Evolutionary conservation across 1,140 invertebrate species (phyloP).

Genomic region (Dysdera silvatica): DNA sequence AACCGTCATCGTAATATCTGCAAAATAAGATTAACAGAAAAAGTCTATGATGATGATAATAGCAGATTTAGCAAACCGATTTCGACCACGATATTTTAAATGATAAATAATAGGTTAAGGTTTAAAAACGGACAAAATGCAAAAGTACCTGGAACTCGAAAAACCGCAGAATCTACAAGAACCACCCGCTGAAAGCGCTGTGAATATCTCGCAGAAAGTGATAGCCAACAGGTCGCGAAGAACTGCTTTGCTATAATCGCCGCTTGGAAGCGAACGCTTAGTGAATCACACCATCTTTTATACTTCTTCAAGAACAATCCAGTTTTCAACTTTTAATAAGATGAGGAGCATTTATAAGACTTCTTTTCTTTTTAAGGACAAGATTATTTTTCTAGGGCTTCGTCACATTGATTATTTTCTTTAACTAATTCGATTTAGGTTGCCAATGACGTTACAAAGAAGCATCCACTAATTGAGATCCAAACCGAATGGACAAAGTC

Average conservation of each 20-base stretch:
- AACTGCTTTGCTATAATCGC: constrained; percentile 30
- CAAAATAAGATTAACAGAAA: background rate
- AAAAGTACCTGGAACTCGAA: constrained; percentile 15
- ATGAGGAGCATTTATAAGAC: constrained; percentile 4
- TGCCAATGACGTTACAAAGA: too few species aligned
- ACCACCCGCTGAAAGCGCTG: constrained; percentile 25
- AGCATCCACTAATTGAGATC: too few species aligned
- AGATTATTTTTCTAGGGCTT: too few species aligned
- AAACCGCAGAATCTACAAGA: constrained; percentile 18
- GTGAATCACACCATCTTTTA: background rate
- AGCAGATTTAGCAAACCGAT: background rate
- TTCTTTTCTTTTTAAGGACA: constrained; percentile 22
- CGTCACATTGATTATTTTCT: too few species aligned
- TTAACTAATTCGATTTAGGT: too few species aligned
- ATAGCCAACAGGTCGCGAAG: constrained; percentile 28
- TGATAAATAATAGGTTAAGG: background rate
- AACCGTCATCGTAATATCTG: too few species aligned
- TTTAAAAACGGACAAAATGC: background rate
- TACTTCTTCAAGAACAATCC: background rate
- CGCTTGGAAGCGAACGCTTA: constrained; percentile 17
- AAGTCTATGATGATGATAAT: background rate
- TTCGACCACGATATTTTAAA: background rate
- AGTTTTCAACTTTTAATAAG: constrained; percentile 1
- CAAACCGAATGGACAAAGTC: too few species aligned
- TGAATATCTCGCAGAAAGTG: constrained; percentile 24